Base-by-base conservation (phyloP, 2,888 invertebrate species). In the Chalcosyrphus nemorum region DNA sequence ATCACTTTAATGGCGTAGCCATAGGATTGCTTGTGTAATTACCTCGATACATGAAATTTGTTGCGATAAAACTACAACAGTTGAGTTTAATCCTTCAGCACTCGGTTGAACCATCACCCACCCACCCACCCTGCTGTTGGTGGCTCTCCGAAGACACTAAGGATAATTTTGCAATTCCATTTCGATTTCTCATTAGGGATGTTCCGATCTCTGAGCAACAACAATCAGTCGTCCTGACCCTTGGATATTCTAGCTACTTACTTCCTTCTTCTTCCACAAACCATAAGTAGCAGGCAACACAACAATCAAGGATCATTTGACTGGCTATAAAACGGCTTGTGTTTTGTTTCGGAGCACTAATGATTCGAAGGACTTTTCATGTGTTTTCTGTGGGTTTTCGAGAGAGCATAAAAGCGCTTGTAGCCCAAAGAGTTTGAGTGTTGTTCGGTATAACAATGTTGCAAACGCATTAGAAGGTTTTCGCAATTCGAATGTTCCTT, bases 281-380 rank as follows among this genome's bases (percentile, higher is more conserved):
- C 74, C 38, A 68, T 59, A 78, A 78, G 71, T 56, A 72, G 57
- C 61, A 77, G 66, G 56, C 63, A 75, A 75, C 74, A 75, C 29
- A 84, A 80, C 78, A 80, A 75, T 84, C 84, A 84, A 84, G 84
- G 84, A 80, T 80, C 80, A 80, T 84, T 84, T 84, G 74, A 75
- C 84, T 80, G 70, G 70, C 84, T 75, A 84, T 84, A 78, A 84
- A 84, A 74, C 52, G 70, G 57, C 38, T 80, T 78, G 74, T 74
- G 54, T 71, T 80, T 75, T 65, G 84, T 80, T 80, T 75, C 32
- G 29, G 21, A 68, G 54, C 65, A 84, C 75, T 84, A 84, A 84
- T 80, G 78, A 65, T 84, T 78, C 57, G 35, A 75, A 84, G 65
- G 74, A 84, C 63, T 78, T 84, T 78, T 56, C 78, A 27, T 66